Evolutionary conservation across 2,113 vertebrate species (phyloP), one percentile per base, ranked within the genome.

Genomic region (Orthonyx spaldingii): DNA sequence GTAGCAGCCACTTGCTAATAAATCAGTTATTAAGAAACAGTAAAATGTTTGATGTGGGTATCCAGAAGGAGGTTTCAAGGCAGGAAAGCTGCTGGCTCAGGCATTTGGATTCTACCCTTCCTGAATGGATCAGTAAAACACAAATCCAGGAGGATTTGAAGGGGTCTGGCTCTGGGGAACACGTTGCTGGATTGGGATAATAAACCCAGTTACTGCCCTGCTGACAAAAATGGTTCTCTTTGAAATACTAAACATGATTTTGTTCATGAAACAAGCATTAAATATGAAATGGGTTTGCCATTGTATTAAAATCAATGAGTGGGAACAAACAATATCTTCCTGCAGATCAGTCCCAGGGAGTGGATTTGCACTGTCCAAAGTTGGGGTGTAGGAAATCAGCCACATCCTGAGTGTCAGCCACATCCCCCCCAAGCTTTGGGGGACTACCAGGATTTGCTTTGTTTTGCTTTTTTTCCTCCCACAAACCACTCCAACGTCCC

Each of bases 151-250:
- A 0, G 22, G 37, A 30, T 71, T 28, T 55, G 55, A 9, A 33
- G 37, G 59, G 61, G 3, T 56, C 65, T 66, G 24, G 50, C 47
- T 42, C 4, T 12, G 2, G 11, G 59, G 80, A 72, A 30, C 24
- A 11, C 0, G 0, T 17, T 69, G 44, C 70, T 69, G 32, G 27
- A 1, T 30, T 5, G 7, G 32, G 77, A 26, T 20, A 41, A 39
- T 66, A 59, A 86, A 87, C 13, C n/a, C 7, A 3, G 7, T 28
- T 52, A 60, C 44, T 0, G 30, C 55, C 14, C 28, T 7, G 32
- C 24, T 77, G 68, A 55, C 39, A 50, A 84, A 87, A 84, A 27
- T 16, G 33, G 13, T 47, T 70, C 71, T 49, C 57, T 91, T 60
- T 84, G 83, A 83, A 86, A 79, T 19, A 20, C 16, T 72, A n/a